Percentiles rank a stretch among this genome's conserved stretches.
Conservation (phyloP, 2,888 invertebrate genomes). For the Agrotis exclamationis region DNA sequence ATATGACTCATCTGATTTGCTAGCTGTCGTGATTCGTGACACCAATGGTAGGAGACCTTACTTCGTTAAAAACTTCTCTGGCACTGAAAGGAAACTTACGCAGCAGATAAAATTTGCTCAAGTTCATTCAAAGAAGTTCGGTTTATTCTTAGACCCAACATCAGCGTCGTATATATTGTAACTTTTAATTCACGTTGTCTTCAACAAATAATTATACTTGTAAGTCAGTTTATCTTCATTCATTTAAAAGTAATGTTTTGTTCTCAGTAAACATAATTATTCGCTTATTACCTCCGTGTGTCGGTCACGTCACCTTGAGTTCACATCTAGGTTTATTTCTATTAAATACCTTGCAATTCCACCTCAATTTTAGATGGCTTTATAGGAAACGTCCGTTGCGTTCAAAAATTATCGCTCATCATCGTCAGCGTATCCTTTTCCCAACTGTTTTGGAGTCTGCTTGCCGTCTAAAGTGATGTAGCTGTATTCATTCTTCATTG, state of each 20-base stretch:
- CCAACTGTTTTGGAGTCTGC: too few relatives aligned
- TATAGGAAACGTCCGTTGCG: not conserved
- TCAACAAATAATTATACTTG: constrained; percentile 18
- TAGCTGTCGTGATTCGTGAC: not conserved
- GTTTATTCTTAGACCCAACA: not conserved
- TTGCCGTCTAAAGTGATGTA: too few relatives aligned
- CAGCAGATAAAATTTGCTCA: not conserved
- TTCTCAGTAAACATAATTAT: constrained; percentile 58
- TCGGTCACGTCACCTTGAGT: constrained; percentile 55
- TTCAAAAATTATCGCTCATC: not conserved
- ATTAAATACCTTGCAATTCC: constrained; percentile 20
- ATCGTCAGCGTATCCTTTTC: too few relatives aligned
- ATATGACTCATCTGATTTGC: not conserved
- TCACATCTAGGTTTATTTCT: constrained; percentile 55
- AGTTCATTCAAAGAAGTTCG: constrained; percentile 11
- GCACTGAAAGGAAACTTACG: not conserved
- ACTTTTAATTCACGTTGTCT: constrained; percentile 18
- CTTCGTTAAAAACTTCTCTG: not conserved
- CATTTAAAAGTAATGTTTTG: constrained; percentile 52
- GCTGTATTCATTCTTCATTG: too few relatives aligned
- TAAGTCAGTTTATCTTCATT: constrained; percentile 44
- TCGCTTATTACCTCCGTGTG: constrained; percentile 55
- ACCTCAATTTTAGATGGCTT: not conserved
- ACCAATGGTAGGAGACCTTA: not conserved
- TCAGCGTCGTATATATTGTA: not conserved